These are phyloP conservation scores for Bufo bufo DNA, from an alignment of 2,113 vertebrate genomes.

Conservation along the genomic window DNA sequence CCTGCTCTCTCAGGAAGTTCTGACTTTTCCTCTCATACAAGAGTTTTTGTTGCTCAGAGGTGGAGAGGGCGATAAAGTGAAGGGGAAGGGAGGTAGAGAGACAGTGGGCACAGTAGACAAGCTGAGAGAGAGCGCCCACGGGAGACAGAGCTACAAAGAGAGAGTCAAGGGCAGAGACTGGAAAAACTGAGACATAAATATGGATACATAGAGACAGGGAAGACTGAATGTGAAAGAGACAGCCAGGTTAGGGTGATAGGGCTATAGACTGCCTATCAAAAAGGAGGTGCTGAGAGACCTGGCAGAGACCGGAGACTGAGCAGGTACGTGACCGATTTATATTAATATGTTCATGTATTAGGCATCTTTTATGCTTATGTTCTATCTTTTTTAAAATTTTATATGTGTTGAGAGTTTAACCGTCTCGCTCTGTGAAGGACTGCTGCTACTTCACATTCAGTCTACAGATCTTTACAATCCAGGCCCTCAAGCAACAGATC, in stretches of 20 bases:
- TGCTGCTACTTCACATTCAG: no score
- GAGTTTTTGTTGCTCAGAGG: conserved; percentile 41
- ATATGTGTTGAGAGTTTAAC: neutral
- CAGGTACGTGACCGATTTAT: conserved; percentile 7
- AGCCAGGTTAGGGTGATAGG: neutral
- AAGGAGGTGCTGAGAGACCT: neutral
- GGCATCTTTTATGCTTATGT: neutral
- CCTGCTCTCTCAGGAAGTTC: conserved; percentile 43
- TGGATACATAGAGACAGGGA: neutral
- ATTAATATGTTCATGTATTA: neutral
- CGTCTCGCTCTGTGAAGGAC: neutral
- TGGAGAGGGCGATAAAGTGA: neutral
- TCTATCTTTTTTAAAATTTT: neutral
- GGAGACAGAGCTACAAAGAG: neutral
- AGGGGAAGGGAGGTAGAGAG: neutral
- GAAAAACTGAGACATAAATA: neutral
- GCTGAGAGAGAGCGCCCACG: neutral
- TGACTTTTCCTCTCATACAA: conserved; percentile 42
- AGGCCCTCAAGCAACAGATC: neutral
- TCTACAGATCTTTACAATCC: neutral
- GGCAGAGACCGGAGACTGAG: neutral
- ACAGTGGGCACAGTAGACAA: neutral
- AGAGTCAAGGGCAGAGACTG: neutral
- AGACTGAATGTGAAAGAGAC: neutral
- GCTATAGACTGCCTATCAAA: neutral